A percentile compares a stretch with the other conserved stretches of the same genome.
phyloP scores from a whole-genome alignment of 1,140 invertebrate species.

The Eumeta japonica region DNA sequence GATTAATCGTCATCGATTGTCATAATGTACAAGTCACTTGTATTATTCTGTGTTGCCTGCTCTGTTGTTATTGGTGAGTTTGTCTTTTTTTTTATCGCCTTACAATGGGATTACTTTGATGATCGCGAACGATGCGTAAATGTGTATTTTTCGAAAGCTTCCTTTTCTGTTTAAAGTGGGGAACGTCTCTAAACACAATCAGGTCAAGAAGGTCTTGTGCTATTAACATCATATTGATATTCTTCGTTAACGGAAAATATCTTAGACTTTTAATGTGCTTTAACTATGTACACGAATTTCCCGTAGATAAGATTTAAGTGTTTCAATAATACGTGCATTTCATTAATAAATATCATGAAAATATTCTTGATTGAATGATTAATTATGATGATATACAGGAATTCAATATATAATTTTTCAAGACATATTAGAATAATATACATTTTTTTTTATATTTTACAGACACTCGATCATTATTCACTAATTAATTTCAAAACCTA shows the following conservation, averaged over 20 bases:
- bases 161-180: too few relatives aligned
- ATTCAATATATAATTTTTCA: too few relatives aligned
- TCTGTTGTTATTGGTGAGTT: constrained; percentile 29
- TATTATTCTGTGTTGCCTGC: constrained; percentile 31
- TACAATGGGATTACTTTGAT: not conserved
- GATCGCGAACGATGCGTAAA: constrained; percentile 1
- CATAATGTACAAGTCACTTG: constrained; percentile 33
- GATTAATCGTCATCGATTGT: too few relatives aligned
- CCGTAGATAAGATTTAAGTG: constrained; percentile 1
- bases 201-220: too few relatives aligned
- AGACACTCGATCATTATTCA: constrained; percentile 1
- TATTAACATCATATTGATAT: not conserved
- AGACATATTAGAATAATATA: constrained; percentile 4
- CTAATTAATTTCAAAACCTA: constrained; percentile 6
- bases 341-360: too few relatives aligned
- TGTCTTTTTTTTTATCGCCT: constrained; percentile 1
- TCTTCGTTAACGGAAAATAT: not conserved
- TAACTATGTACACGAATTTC: constrained; percentile 1
- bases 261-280: constrained; percentile 1
- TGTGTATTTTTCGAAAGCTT: too few relatives aligned
- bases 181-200: not conserved
- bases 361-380: too few relatives aligned
- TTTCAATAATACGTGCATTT: constrained; percentile 3
- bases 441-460: constrained; percentile 4
- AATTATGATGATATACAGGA: too few relatives aligned